phyloP scores from a whole-genome alignment of 2,113 vertebrate genomes.

The Etheostoma spectabile region DNA sequence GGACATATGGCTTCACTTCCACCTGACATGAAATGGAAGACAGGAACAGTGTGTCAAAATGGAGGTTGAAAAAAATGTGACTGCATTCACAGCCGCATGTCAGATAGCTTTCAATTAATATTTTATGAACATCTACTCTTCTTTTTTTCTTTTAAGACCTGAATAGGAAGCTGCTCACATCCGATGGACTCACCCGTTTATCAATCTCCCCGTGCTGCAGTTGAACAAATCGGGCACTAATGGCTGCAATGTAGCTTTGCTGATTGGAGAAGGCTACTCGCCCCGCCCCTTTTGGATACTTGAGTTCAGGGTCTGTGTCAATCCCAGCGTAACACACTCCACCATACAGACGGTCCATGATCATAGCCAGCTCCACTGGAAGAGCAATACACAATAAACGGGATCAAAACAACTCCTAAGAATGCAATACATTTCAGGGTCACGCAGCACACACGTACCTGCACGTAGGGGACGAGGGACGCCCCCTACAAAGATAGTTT shows the following conservation, averaged over 20 bases:
- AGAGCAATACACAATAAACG: not conserved
- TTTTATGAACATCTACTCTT: conserved; percentile 30
- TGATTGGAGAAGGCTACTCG: conserved; percentile 99
- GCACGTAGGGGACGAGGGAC: conserved; percentile 97
- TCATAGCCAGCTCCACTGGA: conserved; percentile 98
- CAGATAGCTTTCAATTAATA: conserved; percentile 20
- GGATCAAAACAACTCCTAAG: not conserved
- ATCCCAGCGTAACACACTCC: conserved; percentile 99
- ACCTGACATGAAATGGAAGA: conserved; percentile 84
- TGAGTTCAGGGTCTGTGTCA: conserved; percentile 98
- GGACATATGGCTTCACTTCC: conserved; percentile 99
- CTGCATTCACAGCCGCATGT: not conserved
- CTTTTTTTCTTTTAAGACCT: not conserved
- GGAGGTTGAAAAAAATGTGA: not conserved
- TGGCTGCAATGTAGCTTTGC: conserved; percentile 99
- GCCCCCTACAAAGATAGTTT: conserved; percentile 99
- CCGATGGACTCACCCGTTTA: conserved; percentile 93
- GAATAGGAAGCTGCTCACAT: conserved; percentile 3
- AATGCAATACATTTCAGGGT: not conserved
- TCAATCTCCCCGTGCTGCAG: conserved; percentile 99
- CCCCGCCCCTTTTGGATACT: conserved; percentile 98
- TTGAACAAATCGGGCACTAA: conserved; percentile 99
- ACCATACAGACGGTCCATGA: conserved; percentile 98
- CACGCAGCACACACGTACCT: conserved; percentile 81
- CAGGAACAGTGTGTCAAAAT: not conserved